A percentile compares a stretch with the other conserved stretches of the same genome.
Conservation (phyloP, 2,888 invertebrate genomes). For the Urechis unicinctus region DNA sequence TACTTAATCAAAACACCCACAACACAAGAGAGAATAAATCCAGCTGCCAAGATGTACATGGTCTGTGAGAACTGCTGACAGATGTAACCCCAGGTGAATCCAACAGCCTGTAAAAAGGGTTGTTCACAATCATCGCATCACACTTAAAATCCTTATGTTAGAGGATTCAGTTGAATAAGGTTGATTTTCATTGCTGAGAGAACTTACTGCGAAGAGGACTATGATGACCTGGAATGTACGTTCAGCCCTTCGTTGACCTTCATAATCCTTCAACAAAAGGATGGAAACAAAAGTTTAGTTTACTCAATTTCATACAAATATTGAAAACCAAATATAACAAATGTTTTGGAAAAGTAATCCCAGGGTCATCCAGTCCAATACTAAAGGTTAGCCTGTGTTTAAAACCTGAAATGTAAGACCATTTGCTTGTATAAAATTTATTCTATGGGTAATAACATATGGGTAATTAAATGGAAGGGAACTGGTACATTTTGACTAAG, state of each 20-base stretch:
- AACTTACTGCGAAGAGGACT: slow-evolving; percentile 72
- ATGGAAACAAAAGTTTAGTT: too few relatives aligned
- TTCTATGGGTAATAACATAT: too few relatives aligned
- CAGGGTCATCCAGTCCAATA: too few relatives aligned
- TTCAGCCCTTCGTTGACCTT: slow-evolving; percentile 84
- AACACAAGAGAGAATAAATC: slow-evolving; percentile 78
- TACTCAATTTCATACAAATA: too few relatives aligned
- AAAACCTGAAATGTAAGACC: too few relatives aligned
- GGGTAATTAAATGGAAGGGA: too few relatives aligned
- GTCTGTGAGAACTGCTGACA: slow-evolving; percentile 95
- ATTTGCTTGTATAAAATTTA: too few relatives aligned
- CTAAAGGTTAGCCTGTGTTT: too few relatives aligned
- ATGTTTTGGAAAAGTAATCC: too few relatives aligned
- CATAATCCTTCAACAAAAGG: slow-evolving; percentile 63
- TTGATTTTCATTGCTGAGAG: background rate
- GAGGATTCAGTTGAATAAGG: background rate
- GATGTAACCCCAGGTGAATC: slow-evolving; percentile 84
- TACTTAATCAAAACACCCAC: too few relatives aligned
- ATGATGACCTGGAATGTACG: slow-evolving; percentile 83
- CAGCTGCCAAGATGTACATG: slow-evolving; percentile 84
- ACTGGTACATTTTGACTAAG: too few relatives aligned
- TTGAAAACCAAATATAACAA: too few relatives aligned
- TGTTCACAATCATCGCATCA: background rate
- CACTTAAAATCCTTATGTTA: background rate
- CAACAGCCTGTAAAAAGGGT: slow-evolving; percentile 60